Base-by-base conservation (phyloP, 2,888 invertebrate species). In the Catotricha subobsoleta region DNA sequence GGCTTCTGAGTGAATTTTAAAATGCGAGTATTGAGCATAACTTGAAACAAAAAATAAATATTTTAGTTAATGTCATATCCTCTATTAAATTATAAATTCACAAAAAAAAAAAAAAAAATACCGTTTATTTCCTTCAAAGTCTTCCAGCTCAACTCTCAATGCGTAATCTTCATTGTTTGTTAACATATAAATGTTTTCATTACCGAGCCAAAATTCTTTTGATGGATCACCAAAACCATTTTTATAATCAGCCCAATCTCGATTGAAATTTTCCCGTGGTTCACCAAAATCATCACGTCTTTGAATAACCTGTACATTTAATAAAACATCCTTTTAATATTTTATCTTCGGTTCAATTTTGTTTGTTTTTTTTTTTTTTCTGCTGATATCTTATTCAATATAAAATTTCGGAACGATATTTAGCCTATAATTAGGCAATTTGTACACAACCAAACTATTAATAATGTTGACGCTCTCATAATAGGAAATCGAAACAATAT, bases 101-200 rank as follows among this genome's bases (percentile, higher is more conserved):
- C 4, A 20, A 35, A 25, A 20, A 33, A 23, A 19, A 33, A 34
- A 21, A 23, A 28, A 10, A 40, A 13, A 10, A 25, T 62, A 87
- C 86, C 86, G 74, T 62, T 84, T 87, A 55, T 88, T 87, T 44
- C 87, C 88, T 60, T 90, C 88, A 56, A 90, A 90, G 61, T 90
- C 90, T 60, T 90, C 88, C 2, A 90, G 67, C 54, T 90, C 90
- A 6, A 90, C 82, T 41, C 90, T 63, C 1, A 90, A 67, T 59
- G 80, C 76, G 57, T 88, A 88, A 55, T 88, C 87, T 53, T 90
- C 88, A 53, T 88, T 86, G 56, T 87, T 87, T 29, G 90, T 88
- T 35, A 90, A 67, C 83, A 88, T 86, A 60, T 87, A 88, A 48
- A 90, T 88, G 54, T 90, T 90, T 59, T 90, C 87, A 55, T 90